These are phyloP conservation scores for Achatina immaculata DNA, from an alignment of 1,140 invertebrate species.

Conservation along the genomic window DNA sequence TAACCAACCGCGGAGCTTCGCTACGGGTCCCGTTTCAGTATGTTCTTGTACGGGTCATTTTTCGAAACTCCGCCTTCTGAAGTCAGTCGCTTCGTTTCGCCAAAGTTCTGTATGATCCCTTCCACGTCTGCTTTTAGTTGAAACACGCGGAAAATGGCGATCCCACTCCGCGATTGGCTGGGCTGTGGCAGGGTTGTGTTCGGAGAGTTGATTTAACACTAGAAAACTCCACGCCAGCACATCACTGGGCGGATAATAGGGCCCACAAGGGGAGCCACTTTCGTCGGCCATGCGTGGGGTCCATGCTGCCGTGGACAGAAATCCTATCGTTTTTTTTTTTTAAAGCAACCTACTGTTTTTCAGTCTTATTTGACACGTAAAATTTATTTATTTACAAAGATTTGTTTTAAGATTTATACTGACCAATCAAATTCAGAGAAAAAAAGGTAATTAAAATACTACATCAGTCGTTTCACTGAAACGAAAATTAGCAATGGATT, in stretches of 20 bases:
- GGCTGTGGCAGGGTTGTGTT: neutral
- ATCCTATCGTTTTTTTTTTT: too few relatives aligned
- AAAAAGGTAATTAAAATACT: too few relatives aligned
- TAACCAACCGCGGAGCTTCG: slow-evolving; percentile 11
- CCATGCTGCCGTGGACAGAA: neutral
- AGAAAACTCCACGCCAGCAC: neutral
- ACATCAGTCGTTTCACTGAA: too few relatives aligned
- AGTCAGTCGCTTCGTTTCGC: slow-evolving; percentile 18
- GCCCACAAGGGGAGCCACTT: too few relatives aligned
- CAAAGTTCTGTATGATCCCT: neutral
- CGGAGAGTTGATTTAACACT: neutral
- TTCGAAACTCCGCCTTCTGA: neutral
- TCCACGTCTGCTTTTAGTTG: neutral
- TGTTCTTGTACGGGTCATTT: neutral
- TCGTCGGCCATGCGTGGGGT: neutral
- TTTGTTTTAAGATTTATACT: too few relatives aligned
- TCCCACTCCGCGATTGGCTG: neutral
- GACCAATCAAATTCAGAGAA: too few relatives aligned
- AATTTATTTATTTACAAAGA: too few relatives aligned
- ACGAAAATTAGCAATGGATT: too few relatives aligned
- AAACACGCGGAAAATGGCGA: neutral
- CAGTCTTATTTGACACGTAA: too few relatives aligned
- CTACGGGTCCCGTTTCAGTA: neutral
- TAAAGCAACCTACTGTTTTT: too few relatives aligned
- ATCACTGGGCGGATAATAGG: neutral